These are phyloP conservation scores for Ceratosolen solmsi DNA, from an alignment of 1,140 invertebrate species.

Conservation along the genomic window DNA sequence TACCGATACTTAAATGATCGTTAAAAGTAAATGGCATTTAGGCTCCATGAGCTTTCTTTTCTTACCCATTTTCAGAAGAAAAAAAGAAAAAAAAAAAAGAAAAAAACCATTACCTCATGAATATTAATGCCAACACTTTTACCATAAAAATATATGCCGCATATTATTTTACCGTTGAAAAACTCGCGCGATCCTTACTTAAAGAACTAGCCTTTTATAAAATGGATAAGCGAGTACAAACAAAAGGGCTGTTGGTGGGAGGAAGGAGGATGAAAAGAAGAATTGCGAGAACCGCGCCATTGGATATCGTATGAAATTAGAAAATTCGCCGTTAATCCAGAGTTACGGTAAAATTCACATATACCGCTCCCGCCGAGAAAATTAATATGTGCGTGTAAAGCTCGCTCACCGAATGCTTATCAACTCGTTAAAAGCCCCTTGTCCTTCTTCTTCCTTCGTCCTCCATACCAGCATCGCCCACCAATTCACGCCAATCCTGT, in stretches of 20 bases:
- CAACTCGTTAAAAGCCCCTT: conserved; percentile 54
- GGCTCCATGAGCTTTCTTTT: too few species aligned
- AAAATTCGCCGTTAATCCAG: neutral
- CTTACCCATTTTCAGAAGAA: too few species aligned
- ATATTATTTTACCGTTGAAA: neutral
- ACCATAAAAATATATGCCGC: neutral
- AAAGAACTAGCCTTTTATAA: too few species aligned
- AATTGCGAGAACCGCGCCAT: too few species aligned
- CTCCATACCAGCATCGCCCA: too few species aligned
- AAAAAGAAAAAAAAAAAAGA: too few species aligned
- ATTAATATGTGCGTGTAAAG: conserved; percentile 35
- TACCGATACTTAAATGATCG: too few species aligned
- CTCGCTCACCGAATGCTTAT: conserved; percentile 53
- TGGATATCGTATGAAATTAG: neutral
- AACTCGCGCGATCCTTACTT: too few species aligned
- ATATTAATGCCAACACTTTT: neutral
- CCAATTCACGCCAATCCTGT: too few species aligned
- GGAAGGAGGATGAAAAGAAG: too few species aligned
- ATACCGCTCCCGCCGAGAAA: neutral
- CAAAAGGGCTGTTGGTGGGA: neutral
- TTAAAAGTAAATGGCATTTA: neutral
- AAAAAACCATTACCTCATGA: neutral
- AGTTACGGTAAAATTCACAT: neutral
- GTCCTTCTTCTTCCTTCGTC: neutral
- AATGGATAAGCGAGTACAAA: too few species aligned